phyloP scores from a whole-genome alignment of 2,113 vertebrate genomes.

The Puntigrus tetrazona region DNA sequence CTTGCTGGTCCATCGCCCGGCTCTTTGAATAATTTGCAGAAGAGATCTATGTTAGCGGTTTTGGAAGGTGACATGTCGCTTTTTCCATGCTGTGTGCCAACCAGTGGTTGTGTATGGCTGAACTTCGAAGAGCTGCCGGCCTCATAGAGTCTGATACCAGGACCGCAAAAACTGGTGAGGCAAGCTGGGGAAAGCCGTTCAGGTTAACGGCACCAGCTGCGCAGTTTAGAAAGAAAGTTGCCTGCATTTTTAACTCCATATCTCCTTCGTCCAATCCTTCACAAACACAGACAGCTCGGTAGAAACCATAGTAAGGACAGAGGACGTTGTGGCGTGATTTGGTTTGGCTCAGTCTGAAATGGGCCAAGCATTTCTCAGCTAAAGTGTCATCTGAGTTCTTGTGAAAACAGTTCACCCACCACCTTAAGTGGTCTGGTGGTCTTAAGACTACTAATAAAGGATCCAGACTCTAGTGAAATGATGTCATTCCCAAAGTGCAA shows the following conservation, averaged over 20 bases:
- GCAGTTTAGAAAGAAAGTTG: not conserved
- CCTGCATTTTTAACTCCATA: not conserved
- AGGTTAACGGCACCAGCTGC: not conserved
- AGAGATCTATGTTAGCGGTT: not conserved
- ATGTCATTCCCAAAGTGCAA: slow-evolving; percentile 57
- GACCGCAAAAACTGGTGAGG: not conserved
- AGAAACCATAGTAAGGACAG: not conserved
- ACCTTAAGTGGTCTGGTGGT: slow-evolving; percentile 61
- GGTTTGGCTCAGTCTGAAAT: slow-evolving; percentile 62
- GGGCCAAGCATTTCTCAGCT: slow-evolving; percentile 59
- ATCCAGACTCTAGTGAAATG: slow-evolving; percentile 45
- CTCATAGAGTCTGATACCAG: not conserved
- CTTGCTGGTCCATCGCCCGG: not conserved
- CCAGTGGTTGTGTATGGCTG: not conserved
- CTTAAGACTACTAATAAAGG: slow-evolving; percentile 54
- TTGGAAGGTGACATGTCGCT: not conserved
- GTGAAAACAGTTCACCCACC: slow-evolving; percentile 60
- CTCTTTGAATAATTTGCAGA: not conserved
- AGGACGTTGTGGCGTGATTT: not conserved
- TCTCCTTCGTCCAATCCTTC: not conserved
- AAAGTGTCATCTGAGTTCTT: slow-evolving; percentile 56
- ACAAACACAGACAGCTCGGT: not conserved
- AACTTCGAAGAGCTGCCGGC: not conserved
- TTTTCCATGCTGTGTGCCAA: not conserved
- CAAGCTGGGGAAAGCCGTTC: not conserved